These are phyloP conservation scores for Samia ricini DNA, from an alignment of 1,140 invertebrate genomes.

Conservation along the genomic window DNA sequence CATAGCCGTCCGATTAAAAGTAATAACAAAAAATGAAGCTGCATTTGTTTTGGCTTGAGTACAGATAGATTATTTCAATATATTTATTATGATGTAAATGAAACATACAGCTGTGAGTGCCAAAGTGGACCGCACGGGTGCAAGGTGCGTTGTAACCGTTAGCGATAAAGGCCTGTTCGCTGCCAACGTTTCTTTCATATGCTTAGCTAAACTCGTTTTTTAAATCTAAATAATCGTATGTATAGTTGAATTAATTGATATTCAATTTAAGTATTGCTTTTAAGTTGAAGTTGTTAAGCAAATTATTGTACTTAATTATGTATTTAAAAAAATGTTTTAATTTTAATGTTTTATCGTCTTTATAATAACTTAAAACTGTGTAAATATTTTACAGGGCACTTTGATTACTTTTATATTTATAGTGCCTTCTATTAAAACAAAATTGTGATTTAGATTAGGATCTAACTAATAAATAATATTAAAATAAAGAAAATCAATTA, in stretches of 20 bases:
- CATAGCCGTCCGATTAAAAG: constrained; percentile 48
- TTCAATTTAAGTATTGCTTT: not conserved
- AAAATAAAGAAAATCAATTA: not conserved
- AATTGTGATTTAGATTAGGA: constrained; percentile 45
- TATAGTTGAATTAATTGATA: not conserved
- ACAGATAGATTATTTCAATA: constrained; percentile 26
- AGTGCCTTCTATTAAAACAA: constrained; percentile 23
- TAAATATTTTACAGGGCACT: constrained; percentile 6
- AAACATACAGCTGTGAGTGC: constrained; percentile 70
- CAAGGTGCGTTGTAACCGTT: constrained; percentile 70
- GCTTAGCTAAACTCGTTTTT: constrained; percentile 6
- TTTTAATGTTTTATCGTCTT: not conserved
- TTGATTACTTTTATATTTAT: constrained; percentile 1
- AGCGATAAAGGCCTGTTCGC: constrained; percentile 1
- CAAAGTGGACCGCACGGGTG: constrained; percentile 61
- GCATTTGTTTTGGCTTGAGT: constrained; percentile 13
- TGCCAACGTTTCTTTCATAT: not conserved
- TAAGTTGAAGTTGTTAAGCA: not conserved
- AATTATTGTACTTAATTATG: not conserved
- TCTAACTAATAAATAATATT: constrained; percentile 4
- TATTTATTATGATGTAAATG: constrained; percentile 50
- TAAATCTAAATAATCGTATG: not conserved
- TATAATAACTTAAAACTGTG: not conserved
- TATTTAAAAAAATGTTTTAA: not conserved
- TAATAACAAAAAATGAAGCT: constrained; percentile 26